These are phyloP conservation scores for Aquatica leii DNA, from an alignment of 2,888 invertebrate species.

Conservation along the genomic window DNA sequence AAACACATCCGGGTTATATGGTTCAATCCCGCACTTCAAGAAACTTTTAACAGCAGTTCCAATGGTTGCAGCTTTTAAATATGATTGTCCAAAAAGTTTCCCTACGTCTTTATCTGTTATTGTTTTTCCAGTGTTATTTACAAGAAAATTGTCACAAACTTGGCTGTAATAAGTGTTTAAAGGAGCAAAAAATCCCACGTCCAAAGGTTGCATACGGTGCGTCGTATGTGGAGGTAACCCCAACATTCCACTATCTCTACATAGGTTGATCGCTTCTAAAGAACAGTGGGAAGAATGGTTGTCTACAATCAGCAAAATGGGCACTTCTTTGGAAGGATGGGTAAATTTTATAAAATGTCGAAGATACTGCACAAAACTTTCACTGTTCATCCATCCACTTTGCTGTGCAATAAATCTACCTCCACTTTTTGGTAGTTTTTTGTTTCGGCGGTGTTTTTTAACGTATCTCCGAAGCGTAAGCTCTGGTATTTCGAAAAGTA, in stretches of 20 bases:
- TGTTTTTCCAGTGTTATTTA: slow-evolving; percentile 41
- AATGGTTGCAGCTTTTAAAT: no score
- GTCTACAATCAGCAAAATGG: slow-evolving; percentile 45
- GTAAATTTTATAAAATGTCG: slow-evolving; percentile 43
- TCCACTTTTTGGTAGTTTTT: slow-evolving; percentile 27
- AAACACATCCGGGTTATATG: no score
- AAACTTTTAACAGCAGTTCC: no score
- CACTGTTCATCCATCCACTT: no score
- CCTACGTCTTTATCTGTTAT: slow-evolving; percentile 42
- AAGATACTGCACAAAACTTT: no score
- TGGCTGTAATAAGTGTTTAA: slow-evolving; percentile 44
- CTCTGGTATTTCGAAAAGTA: slow-evolving; percentile 23
- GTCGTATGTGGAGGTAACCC: slow-evolving; percentile 47
- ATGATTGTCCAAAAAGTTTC: slow-evolving; percentile 42
- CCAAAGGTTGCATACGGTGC: no score
- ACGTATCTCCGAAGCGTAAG: slow-evolving; percentile 30
- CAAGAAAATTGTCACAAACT: slow-evolving; percentile 40
- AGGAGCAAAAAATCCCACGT: no score
- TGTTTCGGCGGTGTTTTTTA: slow-evolving; percentile 31
- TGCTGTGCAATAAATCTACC: slow-evolving; percentile 37
- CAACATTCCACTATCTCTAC: no score
- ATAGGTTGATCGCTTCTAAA: no score
- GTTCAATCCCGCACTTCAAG: no score
- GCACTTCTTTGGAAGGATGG: slow-evolving; percentile 34
- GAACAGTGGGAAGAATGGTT: slow-evolving; percentile 44